phyloP scores from a whole-genome alignment of 2,888 invertebrate genomes.

The Stenchaetothrips biformis region DNA sequence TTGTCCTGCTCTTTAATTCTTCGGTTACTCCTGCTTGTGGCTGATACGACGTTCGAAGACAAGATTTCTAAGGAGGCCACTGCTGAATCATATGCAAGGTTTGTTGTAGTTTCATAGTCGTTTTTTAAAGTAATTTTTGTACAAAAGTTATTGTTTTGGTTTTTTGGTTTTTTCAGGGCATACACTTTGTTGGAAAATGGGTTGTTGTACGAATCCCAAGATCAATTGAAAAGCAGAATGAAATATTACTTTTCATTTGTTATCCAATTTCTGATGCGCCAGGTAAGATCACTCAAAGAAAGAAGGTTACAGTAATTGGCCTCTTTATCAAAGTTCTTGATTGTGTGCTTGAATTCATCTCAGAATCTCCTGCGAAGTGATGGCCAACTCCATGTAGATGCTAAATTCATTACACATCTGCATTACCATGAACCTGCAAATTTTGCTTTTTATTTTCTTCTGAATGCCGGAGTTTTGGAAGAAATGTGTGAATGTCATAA shows the following conservation, averaged over 20 bases:
- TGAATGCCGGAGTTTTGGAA: constrained; percentile 29
- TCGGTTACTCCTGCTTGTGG: constrained; percentile 26
- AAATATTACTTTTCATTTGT: constrained; percentile 31
- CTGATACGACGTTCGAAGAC: constrained; percentile 23
- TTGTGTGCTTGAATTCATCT: not conserved
- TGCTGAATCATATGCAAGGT: constrained; percentile 28
- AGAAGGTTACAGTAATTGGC: not conserved
- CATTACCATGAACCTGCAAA: constrained; percentile 34
- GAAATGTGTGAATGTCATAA: constrained; percentile 23
- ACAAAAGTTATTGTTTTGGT: not conserved
- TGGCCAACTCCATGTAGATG: not conserved
- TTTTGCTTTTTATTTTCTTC: constrained; percentile 32
- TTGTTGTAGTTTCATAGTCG: too few relatives aligned
- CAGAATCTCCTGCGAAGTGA: not conserved
- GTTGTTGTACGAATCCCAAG: constrained; percentile 28
- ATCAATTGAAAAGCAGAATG: constrained; percentile 29
- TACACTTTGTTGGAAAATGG: constrained; percentile 31
- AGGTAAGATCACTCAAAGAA: constrained; percentile 12
- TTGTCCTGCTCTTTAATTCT: constrained; percentile 30
- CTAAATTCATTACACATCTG: constrained; percentile 30
- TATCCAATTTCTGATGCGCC: constrained; percentile 26
- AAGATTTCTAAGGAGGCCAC: not conserved
- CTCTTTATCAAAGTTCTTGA: not conserved
- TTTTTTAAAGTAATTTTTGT: constrained; percentile 26
- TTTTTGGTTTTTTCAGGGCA: constrained; percentile 27